A percentile compares a stretch with the other conserved stretches of the same genome.
Evolutionary conservation across 2,888 invertebrate genomes (phyloP).

Genomic region (Antitype chi): DNA sequence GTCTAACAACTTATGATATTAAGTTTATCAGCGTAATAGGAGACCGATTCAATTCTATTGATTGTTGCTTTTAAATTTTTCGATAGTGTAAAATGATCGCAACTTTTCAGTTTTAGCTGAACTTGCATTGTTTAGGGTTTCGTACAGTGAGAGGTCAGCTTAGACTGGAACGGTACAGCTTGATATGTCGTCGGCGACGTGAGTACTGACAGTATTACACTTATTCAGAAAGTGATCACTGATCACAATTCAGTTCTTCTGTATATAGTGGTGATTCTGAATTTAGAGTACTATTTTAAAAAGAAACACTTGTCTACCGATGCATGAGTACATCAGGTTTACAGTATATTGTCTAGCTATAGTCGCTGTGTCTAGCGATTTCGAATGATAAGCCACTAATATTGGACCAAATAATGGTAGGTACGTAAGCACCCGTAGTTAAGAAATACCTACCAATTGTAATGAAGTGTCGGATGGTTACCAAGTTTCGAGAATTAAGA

Average conservation of each 20-base stretch:
- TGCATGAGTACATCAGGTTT: background rate
- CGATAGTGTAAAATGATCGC: too few species aligned
- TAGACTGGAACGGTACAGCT: too few species aligned
- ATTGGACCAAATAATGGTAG: background rate
- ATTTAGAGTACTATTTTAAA: background rate
- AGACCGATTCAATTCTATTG: background rate
- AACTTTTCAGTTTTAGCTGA: too few species aligned
- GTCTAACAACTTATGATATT: background rate
- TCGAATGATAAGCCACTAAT: background rate
- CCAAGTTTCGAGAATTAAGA: background rate
- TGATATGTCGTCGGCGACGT: too few species aligned
- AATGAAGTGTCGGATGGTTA: background rate
- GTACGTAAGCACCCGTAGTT: background rate
- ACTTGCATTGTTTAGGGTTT: too few species aligned
- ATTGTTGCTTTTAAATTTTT: background rate
- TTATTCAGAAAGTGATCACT: too few species aligned
- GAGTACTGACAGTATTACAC: too few species aligned
- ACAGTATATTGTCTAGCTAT: background rate
- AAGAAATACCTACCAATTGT: background rate
- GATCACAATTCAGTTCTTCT: too few species aligned
- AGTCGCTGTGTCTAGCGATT: background rate
- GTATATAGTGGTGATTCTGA: background rate
- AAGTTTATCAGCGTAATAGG: conserved; percentile 1
- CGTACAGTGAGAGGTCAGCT: too few species aligned
- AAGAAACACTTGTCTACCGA: background rate